Percentiles rank a stretch among this genome's conserved stretches.
These are phyloP conservation scores for Notodonta ziczac DNA, from an alignment of 2,888 invertebrate species.

Conservation along the genomic window DNA sequence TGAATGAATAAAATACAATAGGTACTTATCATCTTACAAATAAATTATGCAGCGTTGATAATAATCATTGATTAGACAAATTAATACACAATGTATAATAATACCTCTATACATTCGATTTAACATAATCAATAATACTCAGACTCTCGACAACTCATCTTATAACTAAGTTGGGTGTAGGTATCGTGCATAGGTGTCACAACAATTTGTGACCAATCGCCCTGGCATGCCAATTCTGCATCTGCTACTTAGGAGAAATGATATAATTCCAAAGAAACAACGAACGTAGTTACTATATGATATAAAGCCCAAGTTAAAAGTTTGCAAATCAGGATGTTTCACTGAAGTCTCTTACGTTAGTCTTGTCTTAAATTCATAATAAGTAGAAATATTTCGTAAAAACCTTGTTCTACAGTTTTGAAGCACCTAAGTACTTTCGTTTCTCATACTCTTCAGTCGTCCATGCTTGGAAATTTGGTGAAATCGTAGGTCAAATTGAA, in stretches of 20 bases:
- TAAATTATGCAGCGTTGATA: slow-evolving; percentile 64
- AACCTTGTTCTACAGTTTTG: too few relatives aligned
- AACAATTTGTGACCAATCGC: not conserved
- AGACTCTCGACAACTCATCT: slow-evolving; percentile 28
- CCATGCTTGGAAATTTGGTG: not conserved
- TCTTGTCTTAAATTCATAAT: too few relatives aligned
- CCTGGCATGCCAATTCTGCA: not conserved
- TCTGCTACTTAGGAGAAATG: slow-evolving; percentile 4
- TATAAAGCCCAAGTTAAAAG: not conserved
- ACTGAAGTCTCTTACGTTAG: too few relatives aligned
- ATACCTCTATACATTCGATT: slow-evolving; percentile 49
- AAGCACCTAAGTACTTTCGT: not conserved
- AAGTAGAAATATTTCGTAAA: too few relatives aligned
- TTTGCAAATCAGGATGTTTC: not conserved
- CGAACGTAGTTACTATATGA: not conserved
- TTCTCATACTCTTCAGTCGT: not conserved
- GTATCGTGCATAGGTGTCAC: not conserved
- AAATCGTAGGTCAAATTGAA: not conserved
- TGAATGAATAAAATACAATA: slow-evolving; percentile 55
- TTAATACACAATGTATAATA: slow-evolving; percentile 39
- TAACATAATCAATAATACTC: slow-evolving; percentile 37
- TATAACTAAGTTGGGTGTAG: slow-evolving; percentile 21
- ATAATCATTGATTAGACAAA: slow-evolving; percentile 56
- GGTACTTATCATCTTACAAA: slow-evolving; percentile 60
- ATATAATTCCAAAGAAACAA: not conserved